phyloP scores from a whole-genome alignment of 2,113 vertebrate genomes.

The Pachycephala philippinensis region DNA sequence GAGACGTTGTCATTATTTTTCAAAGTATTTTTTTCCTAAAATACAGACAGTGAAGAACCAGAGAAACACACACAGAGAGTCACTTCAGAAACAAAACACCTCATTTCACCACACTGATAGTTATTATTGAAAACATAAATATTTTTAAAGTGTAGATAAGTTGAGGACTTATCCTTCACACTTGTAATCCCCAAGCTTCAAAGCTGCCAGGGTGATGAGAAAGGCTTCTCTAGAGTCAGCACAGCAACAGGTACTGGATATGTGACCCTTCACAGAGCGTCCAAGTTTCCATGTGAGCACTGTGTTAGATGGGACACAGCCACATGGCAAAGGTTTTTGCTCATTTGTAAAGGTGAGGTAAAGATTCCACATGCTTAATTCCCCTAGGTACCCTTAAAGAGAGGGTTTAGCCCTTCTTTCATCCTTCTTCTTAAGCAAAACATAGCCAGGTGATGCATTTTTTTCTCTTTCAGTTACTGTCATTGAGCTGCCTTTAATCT shows the following conservation, averaged over 20 bases:
- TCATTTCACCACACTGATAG: not conserved
- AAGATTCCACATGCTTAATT: not conserved
- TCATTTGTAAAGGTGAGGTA: not conserved
- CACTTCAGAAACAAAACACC: not conserved
- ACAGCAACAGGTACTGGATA: not conserved
- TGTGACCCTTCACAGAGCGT: not conserved
- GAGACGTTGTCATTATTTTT: conserved; percentile 56
- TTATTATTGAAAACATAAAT: not conserved
- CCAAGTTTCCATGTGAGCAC: not conserved
- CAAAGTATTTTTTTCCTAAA: not conserved
- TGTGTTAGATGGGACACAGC: not conserved
- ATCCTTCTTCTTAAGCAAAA: not conserved
- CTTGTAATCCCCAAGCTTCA: not conserved
- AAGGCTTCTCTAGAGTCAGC: not conserved
- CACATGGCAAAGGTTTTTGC: not conserved
- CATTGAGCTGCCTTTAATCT: not conserved
- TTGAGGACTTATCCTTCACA: not conserved
- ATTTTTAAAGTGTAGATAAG: not conserved
- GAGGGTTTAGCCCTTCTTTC: not conserved
- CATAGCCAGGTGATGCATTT: not conserved
- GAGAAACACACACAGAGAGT: not conserved
- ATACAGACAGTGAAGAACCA: not conserved
- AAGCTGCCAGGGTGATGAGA: not conserved
- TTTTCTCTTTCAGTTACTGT: not conserved
- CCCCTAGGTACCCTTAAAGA: not conserved